A percentile compares a stretch with the other conserved stretches of the same genome.
phyloP scores from a whole-genome alignment of 2,888 invertebrate species.

The Myopa testacea region DNA sequence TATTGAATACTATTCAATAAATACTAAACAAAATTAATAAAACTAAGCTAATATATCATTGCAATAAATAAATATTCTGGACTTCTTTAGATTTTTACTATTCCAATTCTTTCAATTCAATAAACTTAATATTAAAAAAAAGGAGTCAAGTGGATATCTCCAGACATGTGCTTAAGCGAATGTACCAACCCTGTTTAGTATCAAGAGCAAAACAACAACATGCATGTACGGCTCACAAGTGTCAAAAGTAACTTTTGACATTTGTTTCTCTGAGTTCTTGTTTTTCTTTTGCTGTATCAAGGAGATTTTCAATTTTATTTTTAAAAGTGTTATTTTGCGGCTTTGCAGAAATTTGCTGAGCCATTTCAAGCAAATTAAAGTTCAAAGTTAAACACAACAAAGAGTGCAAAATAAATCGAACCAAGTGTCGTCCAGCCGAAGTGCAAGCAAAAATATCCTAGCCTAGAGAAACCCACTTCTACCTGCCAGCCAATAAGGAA shows the following conservation, averaged over 20 bases:
- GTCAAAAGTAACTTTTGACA: slow-evolving; percentile 11
- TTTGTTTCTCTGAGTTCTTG: slow-evolving; percentile 20
- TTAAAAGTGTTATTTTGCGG: not conserved
- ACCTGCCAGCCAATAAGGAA: slow-evolving; percentile 24
- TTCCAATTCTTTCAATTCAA: not conserved
- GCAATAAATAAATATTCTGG: not conserved
- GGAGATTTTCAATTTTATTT: not conserved
- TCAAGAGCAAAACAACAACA: not conserved
- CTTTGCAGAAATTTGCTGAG: not conserved
- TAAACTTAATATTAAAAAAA: not conserved
- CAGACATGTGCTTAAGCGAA: not conserved
- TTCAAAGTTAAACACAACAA: slow-evolving; percentile 2
- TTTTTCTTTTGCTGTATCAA: not conserved
- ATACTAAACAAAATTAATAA: slow-evolving; percentile 10
- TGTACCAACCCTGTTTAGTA: not conserved
- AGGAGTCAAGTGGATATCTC: not conserved
- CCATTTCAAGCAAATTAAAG: not conserved
- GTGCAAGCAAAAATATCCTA: slow-evolving; percentile 5
- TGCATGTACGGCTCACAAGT: not conserved
- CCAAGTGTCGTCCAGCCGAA: slow-evolving; percentile 22
- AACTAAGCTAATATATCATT: not conserved
- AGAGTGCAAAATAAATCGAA: slow-evolving; percentile 11
- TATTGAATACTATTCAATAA: no score
- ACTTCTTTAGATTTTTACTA: not conserved
- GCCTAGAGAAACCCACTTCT: slow-evolving; percentile 1